phyloP scores from a whole-genome alignment of 2,113 vertebrate genomes.

The Grus americana region DNA sequence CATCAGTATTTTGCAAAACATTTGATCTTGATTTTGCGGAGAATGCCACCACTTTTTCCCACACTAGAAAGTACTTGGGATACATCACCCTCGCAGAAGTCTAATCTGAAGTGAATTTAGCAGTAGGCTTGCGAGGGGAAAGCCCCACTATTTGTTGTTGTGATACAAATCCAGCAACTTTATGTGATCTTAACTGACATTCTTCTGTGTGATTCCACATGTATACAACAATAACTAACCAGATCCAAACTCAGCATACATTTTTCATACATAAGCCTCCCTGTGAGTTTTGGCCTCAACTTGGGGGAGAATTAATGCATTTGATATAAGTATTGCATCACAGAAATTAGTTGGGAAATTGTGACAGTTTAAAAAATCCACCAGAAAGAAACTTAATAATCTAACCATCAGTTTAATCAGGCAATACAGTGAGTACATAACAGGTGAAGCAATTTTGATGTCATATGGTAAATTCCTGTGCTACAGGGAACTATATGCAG shows the following conservation, averaged over 20 bases:
- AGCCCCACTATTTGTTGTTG: not conserved
- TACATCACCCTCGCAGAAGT: fast-evolving
- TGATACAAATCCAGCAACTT: not conserved
- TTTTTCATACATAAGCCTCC: not conserved
- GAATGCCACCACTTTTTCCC: not conserved
- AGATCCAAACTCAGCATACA: not conserved
- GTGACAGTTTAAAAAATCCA: not conserved
- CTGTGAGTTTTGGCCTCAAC: not conserved
- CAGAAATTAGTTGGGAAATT: not conserved
- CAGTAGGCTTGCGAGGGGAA: not conserved
- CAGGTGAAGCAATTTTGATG: not conserved
- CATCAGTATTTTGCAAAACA: not conserved
- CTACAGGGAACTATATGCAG: not conserved
- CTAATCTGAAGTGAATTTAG: not conserved
- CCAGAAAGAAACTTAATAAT: not conserved
- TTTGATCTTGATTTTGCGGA: not conserved
- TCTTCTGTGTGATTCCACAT: not conserved
- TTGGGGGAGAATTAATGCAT: not conserved
- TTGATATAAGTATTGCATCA: not conserved
- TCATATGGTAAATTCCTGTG: not conserved
- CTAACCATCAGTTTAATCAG: not conserved
- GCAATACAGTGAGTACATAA: not conserved
- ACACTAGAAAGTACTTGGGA: not conserved
- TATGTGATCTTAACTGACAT: not conserved
- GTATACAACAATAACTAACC: not conserved